These are phyloP conservation scores for Pelochelys cantorii DNA, from an alignment of 2,797 vertebrate genomes.

Conservation along the genomic window DNA sequence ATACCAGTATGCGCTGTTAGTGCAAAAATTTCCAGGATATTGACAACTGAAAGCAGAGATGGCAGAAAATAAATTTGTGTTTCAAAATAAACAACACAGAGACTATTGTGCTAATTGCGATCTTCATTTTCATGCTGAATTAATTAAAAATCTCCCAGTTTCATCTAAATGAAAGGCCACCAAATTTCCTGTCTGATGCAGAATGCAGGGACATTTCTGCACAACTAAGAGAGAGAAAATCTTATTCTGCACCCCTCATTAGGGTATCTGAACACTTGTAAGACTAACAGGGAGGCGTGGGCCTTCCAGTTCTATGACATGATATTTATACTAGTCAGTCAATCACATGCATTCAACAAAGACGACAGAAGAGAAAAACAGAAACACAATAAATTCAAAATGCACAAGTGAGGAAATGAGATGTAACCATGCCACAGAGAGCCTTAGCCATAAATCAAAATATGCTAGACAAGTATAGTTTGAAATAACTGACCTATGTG, in stretches of 20 bases:
- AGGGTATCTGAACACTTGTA: not conserved
- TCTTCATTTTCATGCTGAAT: not conserved
- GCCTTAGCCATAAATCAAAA: not conserved
- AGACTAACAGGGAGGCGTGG: rapidly evolving
- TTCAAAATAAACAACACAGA: not conserved
- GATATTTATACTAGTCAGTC: not conserved
- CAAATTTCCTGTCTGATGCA: not conserved
- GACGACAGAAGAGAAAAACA: not conserved
- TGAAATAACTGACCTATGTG: not conserved
- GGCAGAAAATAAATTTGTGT: not conserved
- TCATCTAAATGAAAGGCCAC: not conserved
- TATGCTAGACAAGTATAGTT: not conserved
- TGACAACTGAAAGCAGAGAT: not conserved
- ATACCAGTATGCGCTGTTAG: not conserved
- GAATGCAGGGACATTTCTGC: not conserved
- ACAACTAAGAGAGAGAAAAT: not conserved
- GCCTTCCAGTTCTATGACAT: rapidly evolving
- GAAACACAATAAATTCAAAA: not conserved
- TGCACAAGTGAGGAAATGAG: not conserved
- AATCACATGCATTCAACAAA: rapidly evolving
- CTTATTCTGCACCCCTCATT: not conserved
- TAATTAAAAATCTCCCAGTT: not conserved
- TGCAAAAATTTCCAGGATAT: not conserved
- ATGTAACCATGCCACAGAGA: not conserved
- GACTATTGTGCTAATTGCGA: not conserved